phyloP scores from a whole-genome alignment of 2,888 invertebrate genomes.

The Drosophila anceps region DNA sequence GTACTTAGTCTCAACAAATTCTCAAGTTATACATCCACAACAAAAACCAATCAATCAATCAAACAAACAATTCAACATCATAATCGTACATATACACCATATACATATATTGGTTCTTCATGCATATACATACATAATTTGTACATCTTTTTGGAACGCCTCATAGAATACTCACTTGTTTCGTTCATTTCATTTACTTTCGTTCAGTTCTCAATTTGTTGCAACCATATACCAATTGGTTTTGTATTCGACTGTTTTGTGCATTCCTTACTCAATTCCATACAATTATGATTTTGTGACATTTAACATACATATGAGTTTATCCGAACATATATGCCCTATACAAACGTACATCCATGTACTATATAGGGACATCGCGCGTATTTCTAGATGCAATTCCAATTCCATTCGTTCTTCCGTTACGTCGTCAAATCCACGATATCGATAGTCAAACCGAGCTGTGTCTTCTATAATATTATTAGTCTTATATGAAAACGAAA shows the following conservation, averaged over 20 bases:
- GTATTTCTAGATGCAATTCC: constrained; percentile 30
- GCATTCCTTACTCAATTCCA: constrained; percentile 24
- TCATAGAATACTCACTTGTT: constrained; percentile 31
- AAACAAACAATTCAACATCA: constrained; percentile 25
- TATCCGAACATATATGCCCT: constrained; percentile 14
- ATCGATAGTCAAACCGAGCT: constrained; percentile 72
- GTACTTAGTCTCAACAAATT: constrained; percentile 78
- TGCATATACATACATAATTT: constrained; percentile 34
- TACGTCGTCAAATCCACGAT: constrained; percentile 77
- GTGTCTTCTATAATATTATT: constrained; percentile 32
- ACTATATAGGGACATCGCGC: constrained; percentile 34
- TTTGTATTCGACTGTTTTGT: constrained; percentile 6
- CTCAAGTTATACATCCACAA: constrained; percentile 54
- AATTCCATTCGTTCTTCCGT: constrained; percentile 58
- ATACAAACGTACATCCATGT: constrained; percentile 18
- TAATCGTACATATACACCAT: constrained; percentile 53
- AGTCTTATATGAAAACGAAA: constrained; percentile 22
- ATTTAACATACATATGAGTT: constrained; percentile 15
- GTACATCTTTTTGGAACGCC: constrained; percentile 44
- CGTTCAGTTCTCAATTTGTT: constrained; percentile 26
- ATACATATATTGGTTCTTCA: constrained; percentile 44
- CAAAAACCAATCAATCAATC: constrained; percentile 34
- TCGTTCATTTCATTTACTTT: constrained; percentile 1
- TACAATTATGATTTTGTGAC: constrained; percentile 28
- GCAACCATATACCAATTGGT: constrained; percentile 44